Conservation (phyloP, 2,797 vertebrate genomes). For the Rhinoraja longicauda region DNA sequence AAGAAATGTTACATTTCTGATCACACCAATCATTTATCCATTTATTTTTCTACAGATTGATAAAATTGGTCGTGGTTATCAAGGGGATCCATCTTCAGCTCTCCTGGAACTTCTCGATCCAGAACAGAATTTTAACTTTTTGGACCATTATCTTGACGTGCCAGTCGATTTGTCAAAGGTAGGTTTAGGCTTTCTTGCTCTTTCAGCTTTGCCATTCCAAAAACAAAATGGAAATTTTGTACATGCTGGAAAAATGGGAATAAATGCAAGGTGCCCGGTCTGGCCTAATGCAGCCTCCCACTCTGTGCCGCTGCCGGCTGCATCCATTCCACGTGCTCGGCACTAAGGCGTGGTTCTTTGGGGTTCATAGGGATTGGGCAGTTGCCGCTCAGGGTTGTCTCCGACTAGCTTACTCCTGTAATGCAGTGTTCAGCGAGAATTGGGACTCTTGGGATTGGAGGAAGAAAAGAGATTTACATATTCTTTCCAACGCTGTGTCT, state of each 20-base stretch:
- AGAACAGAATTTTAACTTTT: constrained; percentile 91
- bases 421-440: not conserved
- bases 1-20: not conserved
- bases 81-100: constrained; percentile 91
- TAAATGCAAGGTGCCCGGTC: too few species aligned
- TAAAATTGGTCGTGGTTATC: constrained; percentile 93
- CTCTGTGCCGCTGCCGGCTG: too few species aligned
- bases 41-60: constrained; percentile 73
- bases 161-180: constrained; percentile 96
- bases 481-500: not conserved
- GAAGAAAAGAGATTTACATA: not conserved
- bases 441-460: not conserved
- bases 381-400: not conserved
- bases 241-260: too few species aligned
- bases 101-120: constrained; percentile 90
- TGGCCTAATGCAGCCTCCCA: too few species aligned
- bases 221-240: too few species aligned
- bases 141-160: constrained; percentile 95
- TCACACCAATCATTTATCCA: not conserved
- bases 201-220: not conserved
- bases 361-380: not conserved
- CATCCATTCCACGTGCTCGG: not conserved
- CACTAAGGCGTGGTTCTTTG: not conserved
- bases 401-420: not conserved
- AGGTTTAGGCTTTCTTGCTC: not conserved